Evolutionary conservation across 2,113 vertebrate genomes (phyloP).

Genomic region (Aptenodytes forsteri): DNA sequence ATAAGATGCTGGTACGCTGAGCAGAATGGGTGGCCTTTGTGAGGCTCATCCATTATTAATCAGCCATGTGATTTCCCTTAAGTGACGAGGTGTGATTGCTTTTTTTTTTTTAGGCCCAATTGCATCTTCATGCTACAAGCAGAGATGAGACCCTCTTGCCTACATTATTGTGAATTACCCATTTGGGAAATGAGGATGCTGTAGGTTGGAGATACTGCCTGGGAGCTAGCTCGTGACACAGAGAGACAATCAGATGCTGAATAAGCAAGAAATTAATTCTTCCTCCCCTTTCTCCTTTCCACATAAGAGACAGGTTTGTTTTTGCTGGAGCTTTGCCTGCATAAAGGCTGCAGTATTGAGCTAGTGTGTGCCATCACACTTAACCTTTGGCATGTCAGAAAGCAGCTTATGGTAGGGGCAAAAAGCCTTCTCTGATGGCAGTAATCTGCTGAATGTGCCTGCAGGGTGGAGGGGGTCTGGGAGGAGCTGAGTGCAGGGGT

Average conservation of each 20-base stretch:
- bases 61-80: neutral
- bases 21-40: neutral
- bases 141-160: neutral
- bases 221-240: neutral
- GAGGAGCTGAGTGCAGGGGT: neutral
- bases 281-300: neutral
- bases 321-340: neutral
- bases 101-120: neutral
- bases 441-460: neutral
- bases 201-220: neutral
- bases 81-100: neutral
- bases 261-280: conserved; percentile 3
- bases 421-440: neutral
- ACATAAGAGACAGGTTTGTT: neutral
- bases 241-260: neutral
- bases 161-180: neutral
- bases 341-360: neutral
- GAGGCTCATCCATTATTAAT: neutral
- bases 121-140: neutral
- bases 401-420: neutral
- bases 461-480: neutral
- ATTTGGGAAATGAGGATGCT: neutral
- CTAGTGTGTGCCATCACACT: neutral
- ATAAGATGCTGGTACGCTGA: neutral
- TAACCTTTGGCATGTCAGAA: neutral